Evolutionary conservation across 2,888 invertebrate genomes (phyloP), one percentile per base, ranked within the genome.

Genomic region (Aspidapion aeneum): DNA sequence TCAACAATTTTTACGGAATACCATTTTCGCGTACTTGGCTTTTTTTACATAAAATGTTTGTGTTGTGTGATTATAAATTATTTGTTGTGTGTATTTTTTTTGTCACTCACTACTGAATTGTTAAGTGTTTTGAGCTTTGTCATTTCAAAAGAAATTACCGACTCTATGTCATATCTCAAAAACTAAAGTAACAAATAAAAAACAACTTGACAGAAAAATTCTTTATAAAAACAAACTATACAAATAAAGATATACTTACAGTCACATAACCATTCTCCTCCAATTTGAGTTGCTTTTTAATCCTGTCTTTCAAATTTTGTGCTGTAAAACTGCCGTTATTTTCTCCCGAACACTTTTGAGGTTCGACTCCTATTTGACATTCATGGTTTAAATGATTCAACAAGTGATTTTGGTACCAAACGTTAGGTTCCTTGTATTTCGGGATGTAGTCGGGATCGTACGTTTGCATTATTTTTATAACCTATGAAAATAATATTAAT

Each of bases 231-330:
- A n/a, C n/a, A n/a, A n/a, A n/a, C n/a, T n/a, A 12, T 35, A 12
- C 35, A 35, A 35, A 35, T 12, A 35, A 35, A 35, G 12, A 7
- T 35, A 35, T 35, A 66, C 64, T 69, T 68, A 95, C 87, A 58
- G 85, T 85, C 2, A 94, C 81, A 57, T 83, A 83, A 21, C 89
- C 88, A 12, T 82, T 79, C 7, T 87, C 81, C 77, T 96, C 95
- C 64, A 85, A 80, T 22, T 86, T 76, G 18, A 94, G 71, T 75
- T 96, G 95, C 63, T 86, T 80, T 54, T 82, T 79, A 0, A 86
- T 84, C 65, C 83, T 81, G 51, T 82, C 72, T 59, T 82, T 78
- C 57, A 94, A 74, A 35, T 87, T 81, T 0, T 84, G 76, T 21
- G 81, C 69, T 0, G 79, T 81, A 51, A 89, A 77, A 1, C 90